Conservation (phyloP, 2,113 vertebrate genomes). For the Ellobius talpinus region DNA sequence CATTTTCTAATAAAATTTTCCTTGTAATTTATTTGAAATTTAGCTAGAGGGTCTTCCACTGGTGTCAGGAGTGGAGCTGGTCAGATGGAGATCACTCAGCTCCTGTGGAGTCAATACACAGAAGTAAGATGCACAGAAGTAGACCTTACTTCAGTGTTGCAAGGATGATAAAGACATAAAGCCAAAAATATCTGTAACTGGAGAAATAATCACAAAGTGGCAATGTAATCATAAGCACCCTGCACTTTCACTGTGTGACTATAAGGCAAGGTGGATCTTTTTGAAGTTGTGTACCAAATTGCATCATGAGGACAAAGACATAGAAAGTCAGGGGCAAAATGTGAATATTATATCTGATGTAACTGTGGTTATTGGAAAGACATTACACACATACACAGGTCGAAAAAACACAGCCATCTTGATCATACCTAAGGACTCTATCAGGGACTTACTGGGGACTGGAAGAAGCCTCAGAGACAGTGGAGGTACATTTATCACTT, state of each 20-base stretch:
- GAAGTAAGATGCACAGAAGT: neutral
- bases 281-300: accelerated
- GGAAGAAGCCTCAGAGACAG: neutral
- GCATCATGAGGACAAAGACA: neutral
- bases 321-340: neutral
- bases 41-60: neutral
- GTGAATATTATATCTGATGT: accelerated
- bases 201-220: neutral
- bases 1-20: neutral
- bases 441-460: neutral
- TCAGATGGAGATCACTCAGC: neutral
- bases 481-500: neutral
- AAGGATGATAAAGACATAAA: neutral
- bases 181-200: neutral
- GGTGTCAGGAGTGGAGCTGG: neutral
- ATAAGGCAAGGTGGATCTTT: no score
- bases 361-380: neutral
- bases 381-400: neutral
- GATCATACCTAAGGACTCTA: neutral
- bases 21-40: neutral
- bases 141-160: neutral
- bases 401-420: neutral
- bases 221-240: neutral
- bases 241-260: neutral
- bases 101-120: neutral